phyloP scores from a whole-genome alignment of 2,113 vertebrate species.

The Alexandromys fortis region DNA sequence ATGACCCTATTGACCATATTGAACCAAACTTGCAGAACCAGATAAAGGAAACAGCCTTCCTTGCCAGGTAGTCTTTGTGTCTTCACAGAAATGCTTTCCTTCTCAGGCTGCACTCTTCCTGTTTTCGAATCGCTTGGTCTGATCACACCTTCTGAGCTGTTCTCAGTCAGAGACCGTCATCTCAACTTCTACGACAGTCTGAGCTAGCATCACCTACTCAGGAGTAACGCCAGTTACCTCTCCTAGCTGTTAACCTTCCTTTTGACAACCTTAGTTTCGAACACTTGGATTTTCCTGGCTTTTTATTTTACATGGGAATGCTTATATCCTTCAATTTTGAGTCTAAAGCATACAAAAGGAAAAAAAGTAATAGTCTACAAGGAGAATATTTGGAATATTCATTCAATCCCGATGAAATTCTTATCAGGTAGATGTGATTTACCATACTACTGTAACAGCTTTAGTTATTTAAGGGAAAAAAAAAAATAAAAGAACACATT shows the following conservation, averaged over 20 bases:
- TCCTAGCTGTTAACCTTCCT: background rate
- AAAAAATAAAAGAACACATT: background rate
- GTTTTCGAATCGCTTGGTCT: background rate
- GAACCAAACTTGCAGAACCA: background rate
- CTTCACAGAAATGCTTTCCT: background rate
- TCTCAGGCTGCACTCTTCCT: background rate
- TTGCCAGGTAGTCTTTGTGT: background rate
- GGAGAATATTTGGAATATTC: background rate
- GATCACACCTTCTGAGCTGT: background rate
- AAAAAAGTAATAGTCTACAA: background rate
- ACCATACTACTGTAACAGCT: background rate
- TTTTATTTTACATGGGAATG: conserved; percentile 4
- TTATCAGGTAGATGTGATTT: background rate
- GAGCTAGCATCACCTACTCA: background rate
- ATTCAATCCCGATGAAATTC: background rate
- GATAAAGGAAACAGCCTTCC: background rate
- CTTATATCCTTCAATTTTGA: background rate
- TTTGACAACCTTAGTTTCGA: background rate
- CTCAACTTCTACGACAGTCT: background rate
- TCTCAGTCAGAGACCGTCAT: background rate
- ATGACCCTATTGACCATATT: accelerated
- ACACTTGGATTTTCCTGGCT: background rate
- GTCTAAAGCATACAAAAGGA: background rate
- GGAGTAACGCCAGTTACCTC: background rate
- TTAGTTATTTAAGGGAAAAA: conserved; percentile 35